These are phyloP conservation scores for Acanthaster planci DNA, from an alignment of 35 echinoderm and acorn worm species.

Conservation along the genomic window DNA sequence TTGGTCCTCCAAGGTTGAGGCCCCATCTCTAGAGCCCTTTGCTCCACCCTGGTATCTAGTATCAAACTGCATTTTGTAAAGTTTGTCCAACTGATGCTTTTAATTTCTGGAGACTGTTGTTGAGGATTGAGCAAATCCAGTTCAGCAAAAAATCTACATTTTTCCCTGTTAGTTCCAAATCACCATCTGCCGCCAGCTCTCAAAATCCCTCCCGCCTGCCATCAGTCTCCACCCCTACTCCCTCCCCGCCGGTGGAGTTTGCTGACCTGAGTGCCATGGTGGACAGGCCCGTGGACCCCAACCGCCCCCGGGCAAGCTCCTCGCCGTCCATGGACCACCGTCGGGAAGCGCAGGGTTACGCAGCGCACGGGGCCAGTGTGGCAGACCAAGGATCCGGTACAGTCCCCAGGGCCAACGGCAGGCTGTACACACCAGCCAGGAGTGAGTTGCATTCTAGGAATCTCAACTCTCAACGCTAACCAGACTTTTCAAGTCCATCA, in stretches of 20 bases:
- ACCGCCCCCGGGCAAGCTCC: constrained; percentile 68
- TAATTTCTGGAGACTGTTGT: no score
- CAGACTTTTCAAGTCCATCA: no score
- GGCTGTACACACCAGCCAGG: constrained; percentile 26
- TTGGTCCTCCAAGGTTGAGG: no score
- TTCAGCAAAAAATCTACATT: no score
- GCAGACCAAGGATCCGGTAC: not conserved
- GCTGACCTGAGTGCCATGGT: constrained; percentile 17
- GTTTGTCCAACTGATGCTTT: no score
- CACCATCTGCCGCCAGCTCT: constrained; percentile 26
- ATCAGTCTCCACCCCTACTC: constrained; percentile 35
- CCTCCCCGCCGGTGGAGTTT: constrained; percentile 29
- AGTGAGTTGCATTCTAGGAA: not conserved
- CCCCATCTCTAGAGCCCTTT: no score
- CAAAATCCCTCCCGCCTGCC: constrained; percentile 31
- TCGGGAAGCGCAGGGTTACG: not conserved
- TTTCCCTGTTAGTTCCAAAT: constrained; percentile 31
- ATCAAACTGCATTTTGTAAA: no score
- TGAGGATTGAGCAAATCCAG: no score
- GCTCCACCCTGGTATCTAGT: no score
- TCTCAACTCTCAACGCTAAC: no score
- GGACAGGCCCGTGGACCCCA: constrained; percentile 48
- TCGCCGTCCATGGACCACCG: constrained; percentile 74
- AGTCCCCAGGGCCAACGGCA: constrained; percentile 7
- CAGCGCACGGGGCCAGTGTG: not conserved